A percentile compares a stretch with the other conserved stretches of the same genome.
Conservation (phyloP, 2,888 invertebrate species). For the Geotrupes spiniger region DNA sequence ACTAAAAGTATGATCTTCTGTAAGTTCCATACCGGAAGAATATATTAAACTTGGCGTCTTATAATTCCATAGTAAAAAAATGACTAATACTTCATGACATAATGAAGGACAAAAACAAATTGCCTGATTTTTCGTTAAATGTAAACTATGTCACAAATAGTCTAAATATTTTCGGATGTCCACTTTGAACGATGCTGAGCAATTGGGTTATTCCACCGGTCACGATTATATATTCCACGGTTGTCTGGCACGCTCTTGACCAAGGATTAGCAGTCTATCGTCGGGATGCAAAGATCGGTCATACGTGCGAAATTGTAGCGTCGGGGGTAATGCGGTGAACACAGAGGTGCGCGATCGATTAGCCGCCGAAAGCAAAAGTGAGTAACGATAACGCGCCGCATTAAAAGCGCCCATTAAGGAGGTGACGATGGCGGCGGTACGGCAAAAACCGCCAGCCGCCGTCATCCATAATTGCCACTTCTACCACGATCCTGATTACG, state of each 20-base stretch:
- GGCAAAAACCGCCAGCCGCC: constrained; percentile 32
- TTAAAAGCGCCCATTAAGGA: constrained; percentile 35
- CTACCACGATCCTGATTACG: constrained; percentile 28
- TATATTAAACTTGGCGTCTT: too few species aligned
- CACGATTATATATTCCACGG: constrained; percentile 33
- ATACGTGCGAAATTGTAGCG: constrained; percentile 33
- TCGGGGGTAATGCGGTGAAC: constrained; percentile 20
- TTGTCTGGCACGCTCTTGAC: constrained; percentile 39
- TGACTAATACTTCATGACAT: too few species aligned
- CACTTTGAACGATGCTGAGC: too few species aligned
- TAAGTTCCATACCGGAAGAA: too few species aligned
- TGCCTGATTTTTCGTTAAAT: too few species aligned
- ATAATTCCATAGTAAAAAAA: too few species aligned
- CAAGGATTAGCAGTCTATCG: constrained; percentile 40
- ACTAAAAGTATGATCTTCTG: too few species aligned
- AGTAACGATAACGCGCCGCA: constrained; percentile 34
- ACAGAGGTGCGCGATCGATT: constrained; percentile 33
- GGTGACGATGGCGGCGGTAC: constrained; percentile 32
- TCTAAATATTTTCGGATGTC: too few species aligned
- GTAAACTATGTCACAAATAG: too few species aligned
- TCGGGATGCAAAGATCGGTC: constrained; percentile 40
- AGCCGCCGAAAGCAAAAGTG: constrained; percentile 33
- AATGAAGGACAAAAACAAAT: too few species aligned
- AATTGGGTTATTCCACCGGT: constrained; percentile 36
- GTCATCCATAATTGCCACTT: constrained; percentile 36